Evolutionary conservation across 2,113 vertebrate genomes (phyloP).

Genomic region (Chaenogobius annularis): DNA sequence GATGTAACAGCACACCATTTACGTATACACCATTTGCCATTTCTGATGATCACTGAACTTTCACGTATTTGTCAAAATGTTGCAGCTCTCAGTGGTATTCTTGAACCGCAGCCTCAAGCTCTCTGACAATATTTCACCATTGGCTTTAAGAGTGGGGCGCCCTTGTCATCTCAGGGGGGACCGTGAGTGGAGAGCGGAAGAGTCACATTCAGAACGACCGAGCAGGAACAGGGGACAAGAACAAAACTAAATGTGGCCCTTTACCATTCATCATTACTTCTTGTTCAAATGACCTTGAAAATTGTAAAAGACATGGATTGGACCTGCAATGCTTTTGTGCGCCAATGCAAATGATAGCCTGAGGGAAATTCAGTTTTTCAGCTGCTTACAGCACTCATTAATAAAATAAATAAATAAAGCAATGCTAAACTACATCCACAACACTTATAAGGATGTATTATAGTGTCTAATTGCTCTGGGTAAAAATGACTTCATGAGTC

Average conservation of each 20-base stretch:
- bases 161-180: slow-evolving; percentile 21
- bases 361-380: too few relatives aligned
- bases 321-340: background rate
- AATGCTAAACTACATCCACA: too few relatives aligned
- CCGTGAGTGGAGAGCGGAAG: slow-evolving; percentile 17
- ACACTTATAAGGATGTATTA: too few relatives aligned
- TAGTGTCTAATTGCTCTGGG: too few relatives aligned
- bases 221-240: background rate
- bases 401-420: too few relatives aligned
- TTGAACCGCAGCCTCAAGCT: background rate
- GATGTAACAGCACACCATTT: background rate
- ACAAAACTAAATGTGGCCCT: slow-evolving; percentile 1
- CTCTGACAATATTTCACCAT: slow-evolving; percentile 16
- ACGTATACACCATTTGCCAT: background rate
- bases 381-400: too few relatives aligned
- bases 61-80: background rate
- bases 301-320: slow-evolving; percentile 13
- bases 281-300: background rate
- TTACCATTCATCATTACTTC: background rate
- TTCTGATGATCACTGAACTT: background rate
- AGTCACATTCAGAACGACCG: slow-evolving; percentile 30
- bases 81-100: slow-evolving; percentile 18
- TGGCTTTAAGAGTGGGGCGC: slow-evolving; percentile 12
- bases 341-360: background rate
- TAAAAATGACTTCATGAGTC: too few relatives aligned